A percentile compares a stretch with the other conserved stretches of the same genome.
Evolutionary conservation across 2,797 vertebrate species (phyloP).

Genomic region (Hybognathus amarus): DNA sequence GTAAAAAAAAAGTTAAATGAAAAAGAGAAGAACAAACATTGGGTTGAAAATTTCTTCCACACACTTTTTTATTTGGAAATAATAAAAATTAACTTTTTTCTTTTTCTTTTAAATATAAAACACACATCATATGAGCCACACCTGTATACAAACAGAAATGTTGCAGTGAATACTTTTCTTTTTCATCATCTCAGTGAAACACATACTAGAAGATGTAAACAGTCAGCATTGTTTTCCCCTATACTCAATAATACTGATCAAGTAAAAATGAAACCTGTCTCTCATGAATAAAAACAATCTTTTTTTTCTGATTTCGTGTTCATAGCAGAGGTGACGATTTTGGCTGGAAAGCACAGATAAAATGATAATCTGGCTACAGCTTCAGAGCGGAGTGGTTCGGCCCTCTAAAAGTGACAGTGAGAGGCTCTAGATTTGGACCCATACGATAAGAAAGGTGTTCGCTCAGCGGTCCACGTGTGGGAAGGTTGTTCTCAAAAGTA

Average conservation of each 20-base stretch:
- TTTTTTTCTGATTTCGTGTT: conserved; percentile 75
- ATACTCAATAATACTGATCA: conserved; percentile 79
- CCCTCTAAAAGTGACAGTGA: conserved; percentile 42
- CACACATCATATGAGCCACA: conserved; percentile 86
- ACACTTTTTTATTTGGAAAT: conserved; percentile 85
- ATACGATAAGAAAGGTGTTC: conserved; percentile 64
- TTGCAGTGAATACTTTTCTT: conserved; percentile 78
- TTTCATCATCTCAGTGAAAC: conserved; percentile 77
- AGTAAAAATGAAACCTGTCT: conserved; percentile 72
- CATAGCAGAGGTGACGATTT: conserved; percentile 53
- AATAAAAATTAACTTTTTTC: conserved; percentile 87
- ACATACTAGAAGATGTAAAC: conserved; percentile 81
- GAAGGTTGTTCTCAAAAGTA: conserved; percentile 72
- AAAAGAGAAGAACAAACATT: conserved; percentile 45
- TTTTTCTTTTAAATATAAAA: conserved; percentile 80
- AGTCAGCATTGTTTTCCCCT: conserved; percentile 72
- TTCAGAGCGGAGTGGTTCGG: conserved; percentile 58
- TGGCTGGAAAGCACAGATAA: conserved; percentile 77
- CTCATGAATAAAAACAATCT: conserved; percentile 70
- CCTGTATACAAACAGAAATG: conserved; percentile 85
- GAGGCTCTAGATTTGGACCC: conserved; percentile 48
- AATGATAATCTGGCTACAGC: conserved; percentile 85
- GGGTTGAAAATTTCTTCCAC: conserved; percentile 73
- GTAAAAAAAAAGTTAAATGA: background rate
- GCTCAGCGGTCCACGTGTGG: conserved; percentile 77